These are phyloP conservation scores for Bungarus multicinctus DNA, from an alignment of 2,113 vertebrate species.

Conservation along the genomic window DNA sequence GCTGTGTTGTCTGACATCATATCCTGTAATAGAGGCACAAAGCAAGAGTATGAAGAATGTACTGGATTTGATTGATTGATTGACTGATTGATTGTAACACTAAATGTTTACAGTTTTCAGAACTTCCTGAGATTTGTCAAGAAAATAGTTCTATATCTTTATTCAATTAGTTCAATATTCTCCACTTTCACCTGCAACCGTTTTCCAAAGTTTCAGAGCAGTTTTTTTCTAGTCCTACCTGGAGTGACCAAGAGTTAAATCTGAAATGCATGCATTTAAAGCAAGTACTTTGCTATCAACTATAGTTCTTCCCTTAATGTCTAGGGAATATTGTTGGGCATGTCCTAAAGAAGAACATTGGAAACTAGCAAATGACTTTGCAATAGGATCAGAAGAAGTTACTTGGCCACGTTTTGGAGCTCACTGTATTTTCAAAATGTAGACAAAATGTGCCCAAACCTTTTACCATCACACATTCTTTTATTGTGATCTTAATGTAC, in stretches of 20 bases:
- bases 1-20: not conserved
- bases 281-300: not conserved
- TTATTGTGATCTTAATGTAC: not conserved
- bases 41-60: not conserved
- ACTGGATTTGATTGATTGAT: not conserved
- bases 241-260: not conserved
- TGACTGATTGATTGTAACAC: not conserved
- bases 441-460: not conserved
- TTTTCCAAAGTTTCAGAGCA: not conserved
- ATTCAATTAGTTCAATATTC: not conserved
- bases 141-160: not conserved
- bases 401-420: not conserved
- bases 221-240: not conserved
- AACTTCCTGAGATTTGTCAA: not conserved
- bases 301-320: not conserved
- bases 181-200: not conserved
- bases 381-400: not conserved
- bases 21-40: not conserved
- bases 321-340: not conserved
- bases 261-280: not conserved
- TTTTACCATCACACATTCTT: not conserved
- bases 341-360: not conserved
- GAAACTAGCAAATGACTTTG: not conserved
- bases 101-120: not conserved
- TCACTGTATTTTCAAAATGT: not conserved